phyloP scores from a whole-genome alignment of 1,140 invertebrate genomes.

The Drosophila kurseongensis region DNA sequence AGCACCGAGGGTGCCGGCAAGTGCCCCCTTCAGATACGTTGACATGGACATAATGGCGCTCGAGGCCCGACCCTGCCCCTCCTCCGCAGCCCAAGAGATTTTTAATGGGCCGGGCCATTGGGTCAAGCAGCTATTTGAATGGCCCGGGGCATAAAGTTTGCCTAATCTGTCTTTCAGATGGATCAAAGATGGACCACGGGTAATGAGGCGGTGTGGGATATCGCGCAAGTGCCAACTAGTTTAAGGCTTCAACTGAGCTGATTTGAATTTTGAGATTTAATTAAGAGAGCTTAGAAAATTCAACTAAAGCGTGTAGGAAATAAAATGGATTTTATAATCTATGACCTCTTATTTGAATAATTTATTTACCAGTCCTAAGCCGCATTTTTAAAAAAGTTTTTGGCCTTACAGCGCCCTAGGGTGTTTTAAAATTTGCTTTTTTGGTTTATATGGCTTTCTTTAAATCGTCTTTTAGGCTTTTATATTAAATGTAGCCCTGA shows the following conservation, averaged over 20 bases:
- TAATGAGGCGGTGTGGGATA: conserved; percentile 36
- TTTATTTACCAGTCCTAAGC: background rate
- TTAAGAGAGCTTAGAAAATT: background rate
- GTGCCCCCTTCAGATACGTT: conserved; percentile 41
- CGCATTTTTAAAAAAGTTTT: background rate
- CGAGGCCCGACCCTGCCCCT: conserved; percentile 13
- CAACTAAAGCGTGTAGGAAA: background rate
- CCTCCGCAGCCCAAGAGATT: conserved; percentile 15
- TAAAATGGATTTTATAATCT: background rate
- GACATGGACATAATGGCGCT: conserved; percentile 63
- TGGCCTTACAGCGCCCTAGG: background rate
- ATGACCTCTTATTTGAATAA: background rate
- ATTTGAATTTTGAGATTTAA: conserved; percentile 29
- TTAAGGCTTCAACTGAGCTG: conserved; percentile 8
- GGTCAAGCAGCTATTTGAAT: conserved; percentile 61
- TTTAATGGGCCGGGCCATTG: conserved; percentile 52
- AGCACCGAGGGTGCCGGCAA: conserved; percentile 17
- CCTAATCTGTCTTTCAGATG: conserved; percentile 64
- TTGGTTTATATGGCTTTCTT: too few species aligned
- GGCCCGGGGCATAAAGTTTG: conserved; percentile 60
- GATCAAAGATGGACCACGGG: conserved; percentile 49
- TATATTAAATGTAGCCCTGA: too few species aligned
- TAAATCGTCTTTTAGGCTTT: too few species aligned
- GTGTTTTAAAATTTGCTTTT: background rate
- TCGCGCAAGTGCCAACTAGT: conserved; percentile 20